Evolutionary conservation across 2,797 vertebrate species (phyloP).

Genomic region (Xiphophorus birchmanni): DNA sequence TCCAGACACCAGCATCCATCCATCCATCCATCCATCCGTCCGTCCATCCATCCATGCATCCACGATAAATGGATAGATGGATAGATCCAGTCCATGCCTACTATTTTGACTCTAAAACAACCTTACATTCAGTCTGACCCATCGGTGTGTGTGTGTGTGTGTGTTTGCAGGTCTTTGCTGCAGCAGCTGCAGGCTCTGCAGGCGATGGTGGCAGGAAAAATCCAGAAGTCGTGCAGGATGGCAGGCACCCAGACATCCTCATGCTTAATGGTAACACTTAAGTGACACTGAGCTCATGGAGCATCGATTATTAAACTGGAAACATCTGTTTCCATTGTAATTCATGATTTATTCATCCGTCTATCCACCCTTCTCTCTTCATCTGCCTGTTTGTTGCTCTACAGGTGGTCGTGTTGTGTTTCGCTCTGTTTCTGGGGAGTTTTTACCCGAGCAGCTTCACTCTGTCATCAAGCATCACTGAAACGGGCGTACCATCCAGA

Average conservation of each 20-base stretch:
- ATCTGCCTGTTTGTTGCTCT: constrained; percentile 8
- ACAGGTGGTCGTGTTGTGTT: constrained; percentile 93
- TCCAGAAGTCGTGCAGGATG: constrained; percentile 89
- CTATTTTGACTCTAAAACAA: background rate
- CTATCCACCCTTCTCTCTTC: background rate
- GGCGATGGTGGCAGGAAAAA: constrained; percentile 90
- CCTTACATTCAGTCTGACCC: background rate
- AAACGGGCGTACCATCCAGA: constrained; percentile 79
- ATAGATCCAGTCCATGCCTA: background rate
- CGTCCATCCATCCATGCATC: too few species aligned
- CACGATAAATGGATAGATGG: too few species aligned
- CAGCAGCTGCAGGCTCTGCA: constrained; percentile 97
- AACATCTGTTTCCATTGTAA: constrained; percentile 57
- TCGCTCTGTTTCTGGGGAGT: constrained; percentile 91
- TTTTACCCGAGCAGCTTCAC: constrained; percentile 88
- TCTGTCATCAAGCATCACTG: constrained; percentile 85
- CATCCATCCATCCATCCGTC: too few species aligned
- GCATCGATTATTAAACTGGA: constrained; percentile 58
- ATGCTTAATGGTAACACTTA: constrained; percentile 90
- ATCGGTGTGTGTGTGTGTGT: constrained; percentile 5
- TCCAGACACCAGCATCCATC: background rate
- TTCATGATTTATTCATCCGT: constrained; percentile 44
- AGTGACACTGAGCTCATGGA: constrained; percentile 30
- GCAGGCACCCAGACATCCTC: constrained; percentile 95
- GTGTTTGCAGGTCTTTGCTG: constrained; percentile 87